Evolutionary conservation across 2,113 vertebrate genomes (phyloP), one percentile per base, ranked within the genome.

Genomic region (Apodemus speciosus): DNA sequence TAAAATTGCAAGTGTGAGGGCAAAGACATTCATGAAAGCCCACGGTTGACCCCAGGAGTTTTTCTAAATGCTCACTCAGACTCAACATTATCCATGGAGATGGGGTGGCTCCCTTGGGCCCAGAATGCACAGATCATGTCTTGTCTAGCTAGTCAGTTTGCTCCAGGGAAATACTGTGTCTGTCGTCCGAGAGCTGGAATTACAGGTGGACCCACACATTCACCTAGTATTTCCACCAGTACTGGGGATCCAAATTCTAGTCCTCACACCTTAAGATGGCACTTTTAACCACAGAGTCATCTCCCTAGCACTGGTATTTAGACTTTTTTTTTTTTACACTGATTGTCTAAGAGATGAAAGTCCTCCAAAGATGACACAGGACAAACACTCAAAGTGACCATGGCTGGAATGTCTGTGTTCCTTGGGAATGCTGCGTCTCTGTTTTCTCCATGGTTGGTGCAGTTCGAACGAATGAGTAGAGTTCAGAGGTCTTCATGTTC

Each of bases 401-500:
- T 0, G 13, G 25, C 92, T 23, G 85, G 96, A 97, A 83, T 96
- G 95, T 97, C 97, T 97, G 98, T 98, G 98, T 98, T 98, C 98
- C 98, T 98, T 99, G 98, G 97, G 98, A 98, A 98, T 98, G 98
- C 97, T 98, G 98, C 98, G 96, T 97, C 97, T 96, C 97, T 97
- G 97, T 98, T 97, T 96, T 97, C 97, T 98, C 98, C 97, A 98
- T 97, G 98, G 96, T 97, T 97, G 98, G 98, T 99, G 98, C 98
- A 98, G 98, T 98, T 98, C 98, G 98, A 97, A 98, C 98, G 98
- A 98, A 98, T 97, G 97, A 98, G 98, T 98, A 98, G 98, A 98
- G 98, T 98, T 98, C 97, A 98, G 97, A 98, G 98, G 98, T 98
- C 97, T 98, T 98, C 97, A 98, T 98, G 98, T 98, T 99, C 98